A percentile compares a stretch with the other conserved stretches of the same genome.
phyloP scores from a whole-genome alignment of 2,797 vertebrate species.

The Psittacula echo region DNA sequence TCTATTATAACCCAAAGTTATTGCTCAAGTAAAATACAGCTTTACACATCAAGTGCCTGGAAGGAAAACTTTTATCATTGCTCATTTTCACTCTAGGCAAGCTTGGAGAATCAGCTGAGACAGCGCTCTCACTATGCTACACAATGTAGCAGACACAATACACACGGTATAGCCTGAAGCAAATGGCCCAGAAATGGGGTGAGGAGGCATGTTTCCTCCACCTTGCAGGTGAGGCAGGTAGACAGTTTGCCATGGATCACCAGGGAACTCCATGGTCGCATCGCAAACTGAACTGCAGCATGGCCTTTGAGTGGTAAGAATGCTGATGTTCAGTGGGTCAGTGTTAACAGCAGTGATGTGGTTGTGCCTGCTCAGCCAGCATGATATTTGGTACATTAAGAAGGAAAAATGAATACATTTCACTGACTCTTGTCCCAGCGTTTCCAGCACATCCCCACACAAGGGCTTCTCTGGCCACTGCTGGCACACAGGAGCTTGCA shows the following conservation, averaged over 20 bases:
- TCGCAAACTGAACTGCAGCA: background rate
- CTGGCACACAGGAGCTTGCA: fast-evolving
- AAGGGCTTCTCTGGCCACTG: background rate
- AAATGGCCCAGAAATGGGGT: background rate
- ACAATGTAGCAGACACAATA: background rate
- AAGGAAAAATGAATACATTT: background rate
- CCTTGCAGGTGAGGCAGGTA: background rate
- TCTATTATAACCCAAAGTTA: background rate
- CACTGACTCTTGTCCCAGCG: background rate
- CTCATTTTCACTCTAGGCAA: background rate
- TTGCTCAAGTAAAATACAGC: background rate
- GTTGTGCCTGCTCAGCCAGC: background rate
- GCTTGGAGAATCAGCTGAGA: background rate
- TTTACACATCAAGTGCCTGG: background rate
- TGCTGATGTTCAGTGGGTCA: background rate
- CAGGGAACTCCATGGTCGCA: background rate
- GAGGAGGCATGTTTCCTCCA: background rate
- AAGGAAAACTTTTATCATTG: background rate
- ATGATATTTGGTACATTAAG: background rate
- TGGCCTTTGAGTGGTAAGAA: background rate
- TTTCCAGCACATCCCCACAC: background rate
- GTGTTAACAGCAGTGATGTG: background rate
- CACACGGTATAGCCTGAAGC: background rate
- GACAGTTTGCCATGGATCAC: background rate
- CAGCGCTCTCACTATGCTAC: background rate